Base-by-base conservation (phyloP, 2,113 vertebrate genomes). In the Hippocampus comes region DNA sequence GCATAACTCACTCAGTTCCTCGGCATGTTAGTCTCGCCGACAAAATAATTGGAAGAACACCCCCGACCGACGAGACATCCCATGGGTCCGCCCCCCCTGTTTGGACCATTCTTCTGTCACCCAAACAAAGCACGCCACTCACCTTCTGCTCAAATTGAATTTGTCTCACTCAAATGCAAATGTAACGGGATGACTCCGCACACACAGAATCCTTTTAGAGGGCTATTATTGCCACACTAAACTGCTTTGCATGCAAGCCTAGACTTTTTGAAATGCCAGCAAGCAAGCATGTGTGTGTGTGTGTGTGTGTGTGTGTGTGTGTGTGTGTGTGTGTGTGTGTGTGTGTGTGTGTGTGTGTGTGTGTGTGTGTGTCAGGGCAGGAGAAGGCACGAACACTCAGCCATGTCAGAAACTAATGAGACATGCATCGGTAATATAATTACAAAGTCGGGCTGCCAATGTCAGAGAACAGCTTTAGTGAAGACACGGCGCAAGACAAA, bases 361-460 rank as follows among this genome's bases (percentile, higher is more conserved):
- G 60, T 14, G 34, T 65, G 70, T 71, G 56, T 72, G 70, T 69
- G 59, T 51, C 41, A 41, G 71, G 78, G 68, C 71, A 68, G 68
- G 71, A 83, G 76, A 71, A 82, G 68, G 82, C 64, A 73, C 78
- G 78, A 77, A 91, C 84, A 82, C 79, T 87, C 87, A 89, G 85
- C 85, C 85, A 79, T 85, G 83, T 85, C 87, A 86, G 78, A 84
- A 90, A 88, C 82, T 90, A 91, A 90, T 88, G 87, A 91, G 87
- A 87, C 86, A 80, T 81, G 86, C 84, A 77, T 74, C 64, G 75
- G 75, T 91, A 91, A 90, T 89, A 90, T 87, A 89, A 87, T 91
- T 90, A 89, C 86, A 82, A 82, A 87, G 84, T 88, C 85, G 72
- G 81, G 53, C 74, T 68, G 82, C 53, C 70, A 78, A 34, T 84